Conservation (phyloP, 2,113 vertebrate species). For the Toxostoma redivivum region DNA sequence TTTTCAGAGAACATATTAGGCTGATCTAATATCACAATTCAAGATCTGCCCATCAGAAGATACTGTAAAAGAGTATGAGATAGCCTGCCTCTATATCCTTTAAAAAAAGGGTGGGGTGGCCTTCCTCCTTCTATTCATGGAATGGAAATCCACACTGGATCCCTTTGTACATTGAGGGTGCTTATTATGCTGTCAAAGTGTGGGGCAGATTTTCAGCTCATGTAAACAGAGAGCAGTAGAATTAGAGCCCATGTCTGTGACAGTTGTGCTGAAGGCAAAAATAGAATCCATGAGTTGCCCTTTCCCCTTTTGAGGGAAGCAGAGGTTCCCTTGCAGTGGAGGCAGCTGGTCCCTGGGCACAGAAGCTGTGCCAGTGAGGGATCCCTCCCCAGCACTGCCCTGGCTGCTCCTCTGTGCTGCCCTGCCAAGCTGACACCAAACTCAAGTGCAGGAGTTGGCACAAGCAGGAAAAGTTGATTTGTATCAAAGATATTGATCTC, state of each 20-base stretch:
- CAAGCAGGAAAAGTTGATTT: neutral
- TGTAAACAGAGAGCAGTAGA: neutral
- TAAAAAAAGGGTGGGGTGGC: rapidly evolving
- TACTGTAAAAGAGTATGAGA: neutral
- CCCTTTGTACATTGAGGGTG: neutral
- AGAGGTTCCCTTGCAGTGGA: neutral
- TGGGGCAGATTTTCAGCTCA: neutral
- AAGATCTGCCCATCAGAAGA: neutral
- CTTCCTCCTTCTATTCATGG: neutral
- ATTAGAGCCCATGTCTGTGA: neutral
- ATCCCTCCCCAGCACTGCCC: neutral
- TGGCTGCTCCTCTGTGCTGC: neutral
- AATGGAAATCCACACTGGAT: neutral
- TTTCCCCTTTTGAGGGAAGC: neutral
- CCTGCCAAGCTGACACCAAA: neutral
- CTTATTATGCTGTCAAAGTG: too few species aligned
- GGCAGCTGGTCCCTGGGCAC: neutral
- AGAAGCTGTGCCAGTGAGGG: neutral
- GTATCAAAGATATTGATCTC: neutral
- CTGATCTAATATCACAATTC: neutral
- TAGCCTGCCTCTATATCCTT: neutral
- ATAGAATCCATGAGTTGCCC: neutral
- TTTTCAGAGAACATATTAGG: neutral
- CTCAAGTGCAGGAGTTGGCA: neutral
- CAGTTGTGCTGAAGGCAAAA: neutral